Evolutionary conservation across 2,113 vertebrate genomes (phyloP).

Genomic region (Apodemus speciosus): DNA sequence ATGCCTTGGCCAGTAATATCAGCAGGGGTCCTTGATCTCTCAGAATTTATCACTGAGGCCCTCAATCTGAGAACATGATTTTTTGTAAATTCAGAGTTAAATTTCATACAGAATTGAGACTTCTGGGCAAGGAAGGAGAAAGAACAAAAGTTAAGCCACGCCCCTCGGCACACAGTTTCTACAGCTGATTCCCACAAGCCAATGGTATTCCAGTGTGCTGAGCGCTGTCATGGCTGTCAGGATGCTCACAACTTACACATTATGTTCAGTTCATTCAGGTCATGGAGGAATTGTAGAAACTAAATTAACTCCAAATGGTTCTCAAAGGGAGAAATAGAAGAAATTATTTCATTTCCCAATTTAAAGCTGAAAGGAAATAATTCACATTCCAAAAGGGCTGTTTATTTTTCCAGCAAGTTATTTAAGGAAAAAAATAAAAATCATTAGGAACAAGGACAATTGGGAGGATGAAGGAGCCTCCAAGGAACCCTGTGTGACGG

Average conservation of each 20-base stretch:
- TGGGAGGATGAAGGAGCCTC: background rate
- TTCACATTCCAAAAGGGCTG: constrained; percentile 15
- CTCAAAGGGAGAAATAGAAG: constrained; percentile 33
- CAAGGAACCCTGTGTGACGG: background rate
- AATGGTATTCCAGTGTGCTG: constrained; percentile 29
- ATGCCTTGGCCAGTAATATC: background rate
- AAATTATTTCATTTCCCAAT: constrained; percentile 15
- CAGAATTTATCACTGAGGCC: background rate
- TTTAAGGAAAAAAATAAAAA: background rate
- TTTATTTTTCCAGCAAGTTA: constrained; percentile 19
- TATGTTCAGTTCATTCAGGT: constrained; percentile 59
- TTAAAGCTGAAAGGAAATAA: constrained; percentile 55
- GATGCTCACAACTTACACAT: constrained; percentile 52
- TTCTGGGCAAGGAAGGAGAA: background rate
- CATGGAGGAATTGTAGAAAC: constrained; percentile 57
- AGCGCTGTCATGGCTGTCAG: constrained; percentile 68
- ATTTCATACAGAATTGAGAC: constrained; percentile 28
- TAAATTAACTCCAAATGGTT: constrained; percentile 34
- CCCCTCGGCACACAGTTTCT: background rate
- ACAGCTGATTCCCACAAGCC: constrained; percentile 32
- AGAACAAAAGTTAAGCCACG: constrained; percentile 40
- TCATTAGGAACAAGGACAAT: background rate
- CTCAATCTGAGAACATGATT: background rate
- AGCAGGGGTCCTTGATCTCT: background rate
- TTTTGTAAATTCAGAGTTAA: constrained; percentile 15